A percentile compares a stretch with the other conserved stretches of the same genome.
phyloP scores from a whole-genome alignment of 1,140 invertebrate genomes.

The Ladona fulva region DNA sequence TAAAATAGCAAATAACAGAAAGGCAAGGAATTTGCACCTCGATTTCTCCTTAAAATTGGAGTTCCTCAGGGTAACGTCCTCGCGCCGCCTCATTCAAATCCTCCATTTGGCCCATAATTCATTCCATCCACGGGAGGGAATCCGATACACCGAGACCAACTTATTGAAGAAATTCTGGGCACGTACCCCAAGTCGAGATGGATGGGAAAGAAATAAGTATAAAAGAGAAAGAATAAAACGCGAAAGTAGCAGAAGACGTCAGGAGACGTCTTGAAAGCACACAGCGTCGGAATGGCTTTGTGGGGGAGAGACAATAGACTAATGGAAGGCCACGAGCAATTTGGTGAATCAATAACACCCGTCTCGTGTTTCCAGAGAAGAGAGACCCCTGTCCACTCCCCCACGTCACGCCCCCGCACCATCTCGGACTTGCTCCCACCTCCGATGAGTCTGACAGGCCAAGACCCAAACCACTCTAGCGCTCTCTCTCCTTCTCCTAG shows the following conservation, averaged over 20 bases:
- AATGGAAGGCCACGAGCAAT: slow-evolving; percentile 3
- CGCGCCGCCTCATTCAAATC: no score
- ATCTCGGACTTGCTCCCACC: not conserved
- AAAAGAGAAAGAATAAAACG: not conserved
- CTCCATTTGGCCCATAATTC: no score
- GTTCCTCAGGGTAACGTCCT: no score
- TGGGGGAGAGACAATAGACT: not conserved
- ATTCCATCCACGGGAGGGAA: no score
- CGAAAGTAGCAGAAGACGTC: not conserved
- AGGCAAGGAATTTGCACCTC: no score
- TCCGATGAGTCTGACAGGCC: not conserved
- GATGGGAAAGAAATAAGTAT: not conserved
- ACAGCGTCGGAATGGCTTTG: not conserved
- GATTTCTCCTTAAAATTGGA: no score
- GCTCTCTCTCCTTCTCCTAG: not conserved
- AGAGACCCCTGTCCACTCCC: not conserved
- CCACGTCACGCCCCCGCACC: not conserved
- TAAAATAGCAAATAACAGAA: no score
- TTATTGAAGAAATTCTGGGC: no score
- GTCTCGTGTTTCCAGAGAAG: not conserved
- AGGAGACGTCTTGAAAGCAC: not conserved
- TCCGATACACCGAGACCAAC: no score
- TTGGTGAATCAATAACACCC: slow-evolving; percentile 9
- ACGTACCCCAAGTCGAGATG: not conserved
- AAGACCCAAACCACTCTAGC: not conserved